A percentile compares a stretch with the other conserved stretches of the same genome.
phyloP scores from a whole-genome alignment of 2,797 vertebrate species.

The Peromyscus nudipes region DNA sequence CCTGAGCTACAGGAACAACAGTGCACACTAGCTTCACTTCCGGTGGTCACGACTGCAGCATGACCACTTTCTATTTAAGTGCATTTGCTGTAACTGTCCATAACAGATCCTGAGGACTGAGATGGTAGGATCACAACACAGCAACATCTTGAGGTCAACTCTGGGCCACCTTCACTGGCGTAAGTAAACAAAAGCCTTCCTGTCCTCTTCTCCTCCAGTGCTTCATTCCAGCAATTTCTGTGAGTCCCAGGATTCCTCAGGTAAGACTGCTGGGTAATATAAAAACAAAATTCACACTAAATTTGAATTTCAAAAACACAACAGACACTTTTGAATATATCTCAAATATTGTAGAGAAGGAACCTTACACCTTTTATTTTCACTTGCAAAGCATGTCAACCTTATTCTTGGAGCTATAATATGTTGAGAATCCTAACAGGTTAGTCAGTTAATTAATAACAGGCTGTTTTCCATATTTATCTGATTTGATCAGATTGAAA shows the following conservation, averaged over 20 bases:
- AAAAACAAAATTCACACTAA: slow-evolving; percentile 51
- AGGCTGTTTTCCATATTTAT: not conserved
- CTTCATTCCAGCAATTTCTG: not conserved
- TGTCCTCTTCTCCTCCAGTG: not conserved
- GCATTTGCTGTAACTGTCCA: not conserved
- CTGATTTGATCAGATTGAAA: slow-evolving; percentile 51
- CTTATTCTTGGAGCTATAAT: slow-evolving; percentile 1
- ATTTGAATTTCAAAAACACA: slow-evolving; percentile 65
- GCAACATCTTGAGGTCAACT: not conserved
- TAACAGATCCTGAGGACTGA: not conserved
- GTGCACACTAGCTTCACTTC: not conserved
- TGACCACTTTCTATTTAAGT: slow-evolving; percentile 15
- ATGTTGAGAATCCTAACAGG: slow-evolving; percentile 5
- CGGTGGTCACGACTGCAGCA: not conserved
- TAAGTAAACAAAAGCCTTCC: slow-evolving; percentile 7
- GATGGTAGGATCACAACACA: not conserved
- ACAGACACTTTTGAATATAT: not conserved
- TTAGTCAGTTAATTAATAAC: slow-evolving; percentile 45
- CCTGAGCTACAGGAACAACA: not conserved
- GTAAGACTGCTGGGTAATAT: not conserved
- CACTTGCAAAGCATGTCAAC: slow-evolving; percentile 16
- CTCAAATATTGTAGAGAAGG: not conserved
- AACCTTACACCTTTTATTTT: slow-evolving; percentile 23
- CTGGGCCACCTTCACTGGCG: too few species aligned
- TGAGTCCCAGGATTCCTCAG: not conserved